Percentiles rank a stretch among this genome's conserved stretches.
phyloP scores from a whole-genome alignment of 2,888 invertebrate species.

The Liposcelis brunnea region DNA sequence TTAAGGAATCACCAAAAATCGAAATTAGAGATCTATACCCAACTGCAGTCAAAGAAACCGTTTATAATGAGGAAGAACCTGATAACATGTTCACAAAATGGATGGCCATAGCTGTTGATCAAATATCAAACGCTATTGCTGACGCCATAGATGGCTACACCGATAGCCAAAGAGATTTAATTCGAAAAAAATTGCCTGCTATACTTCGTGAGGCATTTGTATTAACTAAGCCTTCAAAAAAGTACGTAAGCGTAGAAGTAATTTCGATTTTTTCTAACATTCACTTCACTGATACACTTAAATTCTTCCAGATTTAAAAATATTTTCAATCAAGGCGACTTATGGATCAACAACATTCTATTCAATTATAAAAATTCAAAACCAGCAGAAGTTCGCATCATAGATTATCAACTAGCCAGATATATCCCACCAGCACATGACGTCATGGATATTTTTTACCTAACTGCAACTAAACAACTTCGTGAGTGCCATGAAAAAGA shows the following conservation, averaged over 20 bases:
- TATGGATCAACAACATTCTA: slow-evolving; percentile 5
- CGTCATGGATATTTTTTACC: background rate
- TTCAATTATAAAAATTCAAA: background rate
- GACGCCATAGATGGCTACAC: background rate
- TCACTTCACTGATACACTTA: too few species aligned
- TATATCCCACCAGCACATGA: slow-evolving; percentile 5
- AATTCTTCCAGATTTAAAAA: background rate
- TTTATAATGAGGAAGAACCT: slow-evolving; percentile 1
- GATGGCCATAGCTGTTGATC: too few species aligned
- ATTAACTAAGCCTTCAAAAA: background rate
- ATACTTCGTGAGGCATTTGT: background rate
- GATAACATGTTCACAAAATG: too few species aligned
- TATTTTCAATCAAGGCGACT: slow-evolving; percentile 1
- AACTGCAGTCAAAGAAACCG: slow-evolving; percentile 15
- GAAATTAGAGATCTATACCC: slow-evolving; percentile 9
- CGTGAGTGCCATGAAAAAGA: background rate
- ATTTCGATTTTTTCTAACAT: too few species aligned
- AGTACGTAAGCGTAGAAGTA: background rate
- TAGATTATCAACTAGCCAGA: background rate
- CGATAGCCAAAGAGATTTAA: background rate
- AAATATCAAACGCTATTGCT: background rate
- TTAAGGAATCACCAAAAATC: background rate
- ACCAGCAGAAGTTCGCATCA: background rate
- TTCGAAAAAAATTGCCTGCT: background rate
- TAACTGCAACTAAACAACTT: background rate